A percentile compares a stretch with the other conserved stretches of the same genome.
Conservation (phyloP, 2,888 invertebrate species). For the Patella depressa region DNA sequence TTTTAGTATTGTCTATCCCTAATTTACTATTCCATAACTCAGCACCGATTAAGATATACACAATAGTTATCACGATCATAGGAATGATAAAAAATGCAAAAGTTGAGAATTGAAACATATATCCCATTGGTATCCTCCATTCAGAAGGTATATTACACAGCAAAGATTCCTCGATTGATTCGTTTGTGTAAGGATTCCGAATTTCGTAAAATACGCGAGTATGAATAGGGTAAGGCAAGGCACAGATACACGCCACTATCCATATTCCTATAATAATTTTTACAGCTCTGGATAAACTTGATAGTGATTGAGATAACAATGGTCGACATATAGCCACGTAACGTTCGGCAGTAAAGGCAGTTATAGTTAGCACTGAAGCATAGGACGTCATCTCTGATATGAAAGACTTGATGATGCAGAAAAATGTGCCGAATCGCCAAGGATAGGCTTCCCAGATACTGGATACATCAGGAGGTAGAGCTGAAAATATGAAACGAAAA, state of each 20-base stretch:
- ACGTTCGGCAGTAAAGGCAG: constrained; percentile 91
- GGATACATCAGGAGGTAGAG: constrained; percentile 72
- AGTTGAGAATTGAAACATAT: constrained; percentile 84
- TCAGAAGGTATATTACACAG: constrained; percentile 62
- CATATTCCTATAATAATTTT: constrained; percentile 85
- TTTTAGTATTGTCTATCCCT: constrained; percentile 35
- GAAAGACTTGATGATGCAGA: constrained; percentile 72
- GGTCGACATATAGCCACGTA: constrained; percentile 92
- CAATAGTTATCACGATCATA: constrained; percentile 80
- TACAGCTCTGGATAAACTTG: constrained; percentile 84
- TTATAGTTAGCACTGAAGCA: constrained; percentile 91
- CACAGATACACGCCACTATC: constrained; percentile 82
- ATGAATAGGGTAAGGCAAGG: constrained; percentile 72
- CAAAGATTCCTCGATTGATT: constrained; percentile 54
- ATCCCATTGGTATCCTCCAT: constrained; percentile 54
- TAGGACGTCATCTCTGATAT: constrained; percentile 80
- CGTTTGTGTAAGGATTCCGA: constrained; percentile 42
- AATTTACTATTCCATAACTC: constrained; percentile 52
- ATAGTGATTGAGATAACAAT: constrained; percentile 85
- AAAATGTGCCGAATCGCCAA: constrained; percentile 69
- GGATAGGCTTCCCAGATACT: constrained; percentile 73
- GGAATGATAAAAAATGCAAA: constrained; percentile 86
- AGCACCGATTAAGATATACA: constrained; percentile 76
- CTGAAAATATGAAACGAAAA: constrained; percentile 52
- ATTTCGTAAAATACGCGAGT: constrained; percentile 58